Evolutionary conservation across 1,140 invertebrate species (phyloP), one percentile per base, ranked within the genome.

Genomic region (Tetramorium simillimum): DNA sequence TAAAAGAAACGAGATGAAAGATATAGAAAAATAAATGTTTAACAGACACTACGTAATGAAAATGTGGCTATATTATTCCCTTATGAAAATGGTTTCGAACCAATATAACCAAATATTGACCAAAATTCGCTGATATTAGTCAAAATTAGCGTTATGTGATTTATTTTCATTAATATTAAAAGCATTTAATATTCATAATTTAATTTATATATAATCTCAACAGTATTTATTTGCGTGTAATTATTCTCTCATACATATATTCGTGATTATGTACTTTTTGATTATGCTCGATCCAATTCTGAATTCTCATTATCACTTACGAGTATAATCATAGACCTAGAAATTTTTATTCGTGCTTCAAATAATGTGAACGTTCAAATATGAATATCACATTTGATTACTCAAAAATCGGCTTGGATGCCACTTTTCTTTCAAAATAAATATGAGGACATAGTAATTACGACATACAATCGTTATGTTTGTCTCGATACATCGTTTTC

Each of bases 1-100:
- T 86, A 77, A 86, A 86, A 89, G 76, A 87, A 72, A 89, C 18
- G 51, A 86, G 75, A 24, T 46, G 21, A 16, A 28, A 86, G 75
- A 14, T 43, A 58, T 6, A 78, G 63, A 33, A 75, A 86, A 86
- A 58, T 58, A 76, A 81, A 77, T 70, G 46, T 37, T 60, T 73
- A 62, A 43, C 21, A 16, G n/a, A 16, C 14, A 82, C 24, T 51
- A 33, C 21, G 28, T 65, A 77, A 75, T 80, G 75, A 89, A 75
- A 89, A 77, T 40, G 56, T 12, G 24, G 73, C 69, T 33, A 18
- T 28, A 24, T 14, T 24, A 33, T 28, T 58, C 46, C 73, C 37
- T 78, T 72, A 58, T 76, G 78, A 82, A 62, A 16, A 62, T 73
- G n/a, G 4, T 46, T 70, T 70, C 18, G 33, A 6, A 28, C 24